Conservation (phyloP, 2,888 invertebrate genomes). For the Hirtodrosophila confusa region DNA sequence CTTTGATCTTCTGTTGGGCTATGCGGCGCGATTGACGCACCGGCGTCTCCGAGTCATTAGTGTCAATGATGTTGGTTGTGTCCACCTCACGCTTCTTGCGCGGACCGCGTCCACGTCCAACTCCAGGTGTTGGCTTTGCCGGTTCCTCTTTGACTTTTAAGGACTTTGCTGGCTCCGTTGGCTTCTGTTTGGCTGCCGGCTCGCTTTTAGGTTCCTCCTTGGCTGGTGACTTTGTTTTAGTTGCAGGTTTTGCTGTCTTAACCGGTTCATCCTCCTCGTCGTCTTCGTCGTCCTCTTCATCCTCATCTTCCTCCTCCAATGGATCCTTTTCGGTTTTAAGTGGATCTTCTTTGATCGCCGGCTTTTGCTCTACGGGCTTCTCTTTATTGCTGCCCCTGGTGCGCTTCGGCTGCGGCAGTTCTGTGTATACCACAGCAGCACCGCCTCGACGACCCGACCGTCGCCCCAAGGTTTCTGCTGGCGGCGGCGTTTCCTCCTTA, state of each 20-base stretch:
- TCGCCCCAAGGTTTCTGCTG: constrained; percentile 46
- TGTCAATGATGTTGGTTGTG: constrained; percentile 82
- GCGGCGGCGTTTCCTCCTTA: constrained; percentile 36
- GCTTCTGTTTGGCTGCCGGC: not conserved
- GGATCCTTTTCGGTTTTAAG: constrained; percentile 27
- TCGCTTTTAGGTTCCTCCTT: constrained; percentile 20
- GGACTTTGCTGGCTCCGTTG: constrained; percentile 31
- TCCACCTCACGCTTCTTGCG: constrained; percentile 82
- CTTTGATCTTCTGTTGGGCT: constrained; percentile 93
- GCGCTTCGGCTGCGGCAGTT: constrained; percentile 74
- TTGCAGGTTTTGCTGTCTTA: constrained; percentile 3
- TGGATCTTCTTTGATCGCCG: constrained; percentile 25
- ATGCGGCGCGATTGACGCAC: constrained; percentile 93
- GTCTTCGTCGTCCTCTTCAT: not conserved
- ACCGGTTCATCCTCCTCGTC: not conserved
- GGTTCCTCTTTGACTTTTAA: constrained; percentile 17
- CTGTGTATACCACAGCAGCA: constrained; percentile 68
- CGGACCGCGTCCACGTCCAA: constrained; percentile 67
- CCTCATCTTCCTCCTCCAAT: constrained; percentile 11
- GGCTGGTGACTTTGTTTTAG: constrained; percentile 22
- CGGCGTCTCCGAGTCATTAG: constrained; percentile 80
- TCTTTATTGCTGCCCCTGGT: constrained; percentile 67
- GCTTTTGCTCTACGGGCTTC: constrained; percentile 27
- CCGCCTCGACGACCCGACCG: constrained; percentile 80
- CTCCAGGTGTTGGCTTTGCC: constrained; percentile 25